phyloP scores from a whole-genome alignment of 2,888 invertebrate species.

The Drosophila mulleri region DNA sequence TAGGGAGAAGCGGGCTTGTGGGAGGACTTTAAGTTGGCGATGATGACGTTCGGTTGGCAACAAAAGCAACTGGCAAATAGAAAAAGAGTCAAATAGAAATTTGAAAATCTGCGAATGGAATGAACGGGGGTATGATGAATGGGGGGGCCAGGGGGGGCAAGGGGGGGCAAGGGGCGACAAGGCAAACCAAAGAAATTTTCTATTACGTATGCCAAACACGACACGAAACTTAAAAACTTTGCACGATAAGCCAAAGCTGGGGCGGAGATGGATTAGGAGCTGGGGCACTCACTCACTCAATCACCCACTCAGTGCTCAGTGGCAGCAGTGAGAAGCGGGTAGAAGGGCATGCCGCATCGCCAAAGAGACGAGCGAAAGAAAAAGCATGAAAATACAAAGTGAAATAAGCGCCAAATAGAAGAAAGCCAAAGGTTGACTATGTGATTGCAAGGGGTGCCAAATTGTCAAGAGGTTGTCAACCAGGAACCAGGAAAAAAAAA shows the following conservation, averaged over 20 bases:
- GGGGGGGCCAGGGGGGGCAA: background rate
- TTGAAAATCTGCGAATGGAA: conserved; percentile 71
- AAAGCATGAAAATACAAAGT: conserved; percentile 54
- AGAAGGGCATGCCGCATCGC: background rate
- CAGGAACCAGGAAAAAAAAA: conserved; percentile 26
- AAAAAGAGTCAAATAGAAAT: conserved; percentile 55
- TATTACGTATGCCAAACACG: conserved; percentile 80
- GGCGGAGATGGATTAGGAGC: conserved; percentile 39
- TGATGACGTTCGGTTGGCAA: conserved; percentile 16
- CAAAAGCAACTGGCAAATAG: conserved; percentile 28
- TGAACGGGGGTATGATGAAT: conserved; percentile 22
- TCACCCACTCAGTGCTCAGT: conserved; percentile 32
- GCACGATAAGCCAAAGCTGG: conserved; percentile 72
- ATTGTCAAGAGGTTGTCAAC: conserved; percentile 76
- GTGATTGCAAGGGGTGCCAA: conserved; percentile 68
- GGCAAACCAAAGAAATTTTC: conserved; percentile 51
- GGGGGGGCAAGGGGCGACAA: background rate
- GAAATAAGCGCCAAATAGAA: conserved; percentile 61
- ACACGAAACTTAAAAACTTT: conserved; percentile 81
- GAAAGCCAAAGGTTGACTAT: conserved; percentile 57
- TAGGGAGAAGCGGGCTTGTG: conserved; percentile 15
- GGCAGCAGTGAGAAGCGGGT: conserved; percentile 23
- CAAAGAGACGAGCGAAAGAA: background rate
- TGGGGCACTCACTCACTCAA: conserved; percentile 25
- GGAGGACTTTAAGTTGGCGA: conserved; percentile 17